These are phyloP conservation scores for Pocillopora damicornis DNA, from an alignment of 64 coral and sea anemone species.

Conservation along the genomic window DNA sequence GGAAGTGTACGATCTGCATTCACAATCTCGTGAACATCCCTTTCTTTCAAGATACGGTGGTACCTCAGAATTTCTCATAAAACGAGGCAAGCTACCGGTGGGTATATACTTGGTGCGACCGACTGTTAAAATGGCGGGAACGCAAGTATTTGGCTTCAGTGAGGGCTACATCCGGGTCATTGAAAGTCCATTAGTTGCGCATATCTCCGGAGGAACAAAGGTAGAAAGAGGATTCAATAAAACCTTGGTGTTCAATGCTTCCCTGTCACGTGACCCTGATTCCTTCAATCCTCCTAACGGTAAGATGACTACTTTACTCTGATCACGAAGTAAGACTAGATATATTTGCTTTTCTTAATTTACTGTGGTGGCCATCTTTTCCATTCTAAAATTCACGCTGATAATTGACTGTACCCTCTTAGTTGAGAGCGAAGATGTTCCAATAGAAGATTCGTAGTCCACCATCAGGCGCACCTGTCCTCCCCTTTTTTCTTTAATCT, in stretches of 20 bases:
- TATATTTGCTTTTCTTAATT: too few relatives aligned
- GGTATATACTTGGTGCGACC: slow-evolving; percentile 36
- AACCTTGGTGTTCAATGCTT: slow-evolving; percentile 35
- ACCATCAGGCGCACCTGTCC: too few relatives aligned
- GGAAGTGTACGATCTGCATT: not conserved
- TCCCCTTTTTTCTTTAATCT: too few relatives aligned
- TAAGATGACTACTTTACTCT: not conserved
- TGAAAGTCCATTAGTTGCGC: slow-evolving; percentile 13
- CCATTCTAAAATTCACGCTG: too few relatives aligned
- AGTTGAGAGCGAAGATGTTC: too few relatives aligned
- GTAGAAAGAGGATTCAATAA: slow-evolving; percentile 15
- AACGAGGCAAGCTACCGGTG: not conserved
- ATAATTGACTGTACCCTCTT: too few relatives aligned
- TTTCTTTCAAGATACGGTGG: not conserved
- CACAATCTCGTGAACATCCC: not conserved
- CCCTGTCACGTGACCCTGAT: slow-evolving; percentile 29
- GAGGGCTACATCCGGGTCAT: slow-evolving; percentile 28
- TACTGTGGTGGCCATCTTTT: too few relatives aligned
- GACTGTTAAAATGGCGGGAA: slow-evolving; percentile 6
- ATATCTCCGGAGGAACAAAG: slow-evolving; percentile 26
- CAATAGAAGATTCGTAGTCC: too few relatives aligned
- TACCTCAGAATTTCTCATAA: slow-evolving; percentile 10
- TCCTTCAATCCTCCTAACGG: not conserved
- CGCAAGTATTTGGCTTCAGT: not conserved
- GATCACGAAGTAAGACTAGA: not conserved